Evolutionary conservation across 2,888 invertebrate species (phyloP), one percentile per base, ranked within the genome.

Genomic region (Bruchidius siliquastri): DNA sequence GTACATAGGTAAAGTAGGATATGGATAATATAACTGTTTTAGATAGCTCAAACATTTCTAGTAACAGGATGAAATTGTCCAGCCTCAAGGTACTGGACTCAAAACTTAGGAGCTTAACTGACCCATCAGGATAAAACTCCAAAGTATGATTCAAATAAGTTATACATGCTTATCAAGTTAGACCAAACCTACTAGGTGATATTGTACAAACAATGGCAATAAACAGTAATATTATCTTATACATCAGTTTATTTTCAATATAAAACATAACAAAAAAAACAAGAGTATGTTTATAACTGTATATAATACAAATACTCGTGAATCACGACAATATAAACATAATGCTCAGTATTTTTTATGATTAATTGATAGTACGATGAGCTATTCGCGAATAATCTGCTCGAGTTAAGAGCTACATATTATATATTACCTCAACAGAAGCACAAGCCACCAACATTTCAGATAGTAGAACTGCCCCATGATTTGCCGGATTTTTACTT

Each of bases 391-490:
- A 73, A 30, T 72, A 72, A 69, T 67, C 73, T 70, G 76, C n/a
- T 26, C 67, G 20, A 66, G 8, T 26, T 26, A n/a, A 18, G 20
- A 67, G 73, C 4, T 20, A 32, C 2, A 67, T 30, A 67, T 13
- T 30, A 30, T 30, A 3, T 49, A 13, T 49, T 82, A 87, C 87
- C 80, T 85, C 83, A 72, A 87, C 81, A 68, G 86, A 83, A 70
- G 86, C 82, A 81, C 86, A 86, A 78, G 85, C 85, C 84, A 84
- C 86, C 74, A 87, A 81, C 85, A 87, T 86, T 78, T 86, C 85
- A 26, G 85, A 83, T 68, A 87, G 78, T 79, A 84, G 82, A 68
- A 84, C 76, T 73, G 82, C 80, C 76, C 83, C 80, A 76, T 83
- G 83, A 72, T 79, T 81, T 22, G 81, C 75, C 72, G 82, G 82